Conservation (phyloP, 2,888 invertebrate species). For the Cristatella mucedo region DNA sequence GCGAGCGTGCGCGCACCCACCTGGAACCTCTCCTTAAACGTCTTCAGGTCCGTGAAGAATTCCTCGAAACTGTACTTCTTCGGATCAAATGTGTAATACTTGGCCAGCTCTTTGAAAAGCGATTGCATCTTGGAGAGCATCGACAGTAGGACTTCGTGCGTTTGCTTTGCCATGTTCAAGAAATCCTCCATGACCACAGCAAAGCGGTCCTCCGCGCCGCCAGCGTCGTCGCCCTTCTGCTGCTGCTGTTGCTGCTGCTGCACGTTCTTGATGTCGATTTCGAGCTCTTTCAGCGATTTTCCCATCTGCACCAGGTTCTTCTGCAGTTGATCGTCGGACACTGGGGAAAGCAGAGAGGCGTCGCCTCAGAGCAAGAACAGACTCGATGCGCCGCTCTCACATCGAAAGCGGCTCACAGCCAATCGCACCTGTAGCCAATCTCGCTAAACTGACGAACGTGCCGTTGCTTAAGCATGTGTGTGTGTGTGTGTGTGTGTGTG, state of each 20-base stretch:
- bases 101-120: conserved; percentile 64
- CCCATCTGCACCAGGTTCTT: conserved; percentile 59
- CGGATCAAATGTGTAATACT: conserved; percentile 78
- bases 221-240: conserved; percentile 1
- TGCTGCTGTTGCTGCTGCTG: conserved; percentile 42
- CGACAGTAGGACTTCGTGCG: conserved; percentile 70
- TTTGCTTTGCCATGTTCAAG: conserved; percentile 50
- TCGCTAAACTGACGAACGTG: too few relatives aligned
- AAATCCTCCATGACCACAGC: conserved; percentile 72
- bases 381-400: too few relatives aligned
- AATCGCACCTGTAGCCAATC: too few relatives aligned
- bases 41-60: conserved; percentile 83
- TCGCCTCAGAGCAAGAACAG: too few relatives aligned
- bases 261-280: conserved; percentile 73
- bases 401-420: too few relatives aligned
- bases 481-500: too few relatives aligned
- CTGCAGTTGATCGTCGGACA: conserved; percentile 40
- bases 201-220: conserved; percentile 60
- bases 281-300: conserved; percentile 65
- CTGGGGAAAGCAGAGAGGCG: conserved; percentile 21
- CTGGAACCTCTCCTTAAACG: conserved; percentile 73
- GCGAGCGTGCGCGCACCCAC: too few relatives aligned
- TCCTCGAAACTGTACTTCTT: conserved; percentile 86
- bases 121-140: conserved; percentile 87
- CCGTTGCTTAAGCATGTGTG: too few relatives aligned